Conservation (phyloP, 2,797 vertebrate species). For the Myripristis jacobus region DNA sequence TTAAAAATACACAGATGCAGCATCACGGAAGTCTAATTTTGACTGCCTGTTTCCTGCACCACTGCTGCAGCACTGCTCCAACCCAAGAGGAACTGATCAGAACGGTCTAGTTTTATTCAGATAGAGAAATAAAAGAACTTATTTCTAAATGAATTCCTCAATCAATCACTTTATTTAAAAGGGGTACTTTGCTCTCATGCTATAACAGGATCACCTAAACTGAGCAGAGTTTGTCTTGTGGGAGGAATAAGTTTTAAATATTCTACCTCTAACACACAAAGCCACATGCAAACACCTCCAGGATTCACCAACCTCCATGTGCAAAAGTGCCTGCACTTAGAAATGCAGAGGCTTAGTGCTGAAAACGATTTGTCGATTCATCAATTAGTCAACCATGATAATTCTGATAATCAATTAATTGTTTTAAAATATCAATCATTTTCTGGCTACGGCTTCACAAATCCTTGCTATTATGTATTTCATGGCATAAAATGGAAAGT, state of each 20-base stretch:
- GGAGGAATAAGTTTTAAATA: too few species aligned
- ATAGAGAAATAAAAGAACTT: background rate
- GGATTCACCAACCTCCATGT: background rate
- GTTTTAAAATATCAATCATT: too few species aligned
- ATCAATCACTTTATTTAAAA: too few species aligned
- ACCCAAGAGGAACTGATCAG: background rate
- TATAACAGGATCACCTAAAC: background rate
- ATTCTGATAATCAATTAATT: too few species aligned
- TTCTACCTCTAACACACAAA: background rate
- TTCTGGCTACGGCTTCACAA: too few species aligned
- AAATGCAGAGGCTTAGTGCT: background rate
- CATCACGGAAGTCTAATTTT: background rate
- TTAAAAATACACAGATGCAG: conserved; percentile 5
- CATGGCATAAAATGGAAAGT: too few species aligned
- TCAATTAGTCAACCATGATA: too few species aligned
- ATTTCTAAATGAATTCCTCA: too few species aligned
- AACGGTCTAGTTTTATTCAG: background rate
- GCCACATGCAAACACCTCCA: background rate
- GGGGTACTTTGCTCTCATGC: background rate
- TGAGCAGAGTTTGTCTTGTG: too few species aligned
- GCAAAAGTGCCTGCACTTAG: background rate
- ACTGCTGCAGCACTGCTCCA: background rate
- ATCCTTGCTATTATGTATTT: too few species aligned
- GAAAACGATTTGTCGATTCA: too few species aligned
- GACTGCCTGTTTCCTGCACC: background rate